These are phyloP conservation scores for Spea bombifrons DNA, from an alignment of 2,113 vertebrate species.

Conservation along the genomic window DNA sequence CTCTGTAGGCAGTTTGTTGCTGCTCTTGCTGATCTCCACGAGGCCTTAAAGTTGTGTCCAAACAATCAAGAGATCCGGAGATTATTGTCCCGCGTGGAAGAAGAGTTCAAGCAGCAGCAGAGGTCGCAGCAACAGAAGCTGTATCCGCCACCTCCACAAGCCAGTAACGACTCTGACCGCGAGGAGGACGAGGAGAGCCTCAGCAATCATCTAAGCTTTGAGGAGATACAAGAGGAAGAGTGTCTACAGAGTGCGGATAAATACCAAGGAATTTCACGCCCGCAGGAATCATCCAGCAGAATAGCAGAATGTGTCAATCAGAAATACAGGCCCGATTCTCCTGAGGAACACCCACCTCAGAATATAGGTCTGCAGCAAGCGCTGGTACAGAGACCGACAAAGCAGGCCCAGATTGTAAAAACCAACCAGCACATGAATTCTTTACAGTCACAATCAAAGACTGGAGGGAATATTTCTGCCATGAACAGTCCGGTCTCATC, in stretches of 20 bases:
- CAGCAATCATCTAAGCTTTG: slow-evolving; percentile 56
- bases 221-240: slow-evolving; percentile 67
- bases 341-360: slow-evolving; percentile 66
- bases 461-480: slow-evolving; percentile 49
- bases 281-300: slow-evolving; percentile 60
- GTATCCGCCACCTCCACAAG: slow-evolving; percentile 57
- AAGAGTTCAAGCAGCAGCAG: slow-evolving; percentile 91
- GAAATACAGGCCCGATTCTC: slow-evolving; percentile 66
- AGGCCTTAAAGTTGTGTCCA: slow-evolving; percentile 88
- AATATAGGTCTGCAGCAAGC: slow-evolving; percentile 76
- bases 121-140: slow-evolving; percentile 75
- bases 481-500: slow-evolving; percentile 61
- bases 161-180: slow-evolving; percentile 72
- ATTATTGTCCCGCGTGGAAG: slow-evolving; percentile 86
- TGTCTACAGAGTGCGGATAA: slow-evolving; percentile 53
- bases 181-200: slow-evolving; percentile 69
- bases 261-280: slow-evolving; percentile 50
- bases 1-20: slow-evolving; percentile 81
- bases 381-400: slow-evolving; percentile 80
- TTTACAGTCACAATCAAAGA: slow-evolving; percentile 60
- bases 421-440: slow-evolving; percentile 87
- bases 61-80: slow-evolving; percentile 88
- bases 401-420: slow-evolving; percentile 95
- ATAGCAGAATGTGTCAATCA: slow-evolving; percentile 68
- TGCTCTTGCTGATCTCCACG: slow-evolving; percentile 84